Conservation (phyloP, 2,797 vertebrate species). For the Karalla daura region DNA sequence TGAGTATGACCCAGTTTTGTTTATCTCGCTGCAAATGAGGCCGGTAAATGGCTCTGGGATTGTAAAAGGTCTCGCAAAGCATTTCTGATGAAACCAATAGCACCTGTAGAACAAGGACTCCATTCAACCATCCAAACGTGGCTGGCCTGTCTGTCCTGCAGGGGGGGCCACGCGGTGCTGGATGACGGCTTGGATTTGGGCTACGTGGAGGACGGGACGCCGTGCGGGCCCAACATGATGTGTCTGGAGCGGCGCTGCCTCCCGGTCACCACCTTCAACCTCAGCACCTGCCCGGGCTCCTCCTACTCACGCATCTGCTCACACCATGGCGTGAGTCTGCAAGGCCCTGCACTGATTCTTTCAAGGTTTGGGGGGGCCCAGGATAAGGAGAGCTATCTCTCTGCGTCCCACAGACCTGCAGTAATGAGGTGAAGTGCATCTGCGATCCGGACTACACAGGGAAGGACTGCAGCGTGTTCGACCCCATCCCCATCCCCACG, state of each 20-base stretch:
- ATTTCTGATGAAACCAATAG: too few relatives aligned
- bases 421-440: conserved; percentile 96
- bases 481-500: conserved; percentile 90
- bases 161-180: conserved; percentile 93
- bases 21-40: too few relatives aligned
- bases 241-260: conserved; percentile 94
- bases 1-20: too few relatives aligned
- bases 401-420: conserved; percentile 87
- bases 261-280: conserved; percentile 91
- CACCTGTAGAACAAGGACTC: too few relatives aligned
- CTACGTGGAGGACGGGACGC: conserved; percentile 95
- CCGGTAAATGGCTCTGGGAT: too few relatives aligned
- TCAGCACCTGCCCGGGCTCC: conserved; percentile 93
- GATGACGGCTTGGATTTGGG: conserved; percentile 94
- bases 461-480: conserved; percentile 96
- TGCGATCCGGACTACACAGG: conserved; percentile 94
- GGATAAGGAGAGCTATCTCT: background rate
- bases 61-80: too few relatives aligned
- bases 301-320: conserved; percentile 88
- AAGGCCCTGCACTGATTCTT: too few relatives aligned
- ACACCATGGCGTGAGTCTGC: conserved; percentile 89
- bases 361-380: background rate
- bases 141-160: conserved; percentile 70
- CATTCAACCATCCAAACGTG: too few relatives aligned
- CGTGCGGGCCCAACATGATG: conserved; percentile 97